Evolutionary conservation across 2,888 invertebrate species (phyloP).

Genomic region (Dorcus parallelipipedus): DNA sequence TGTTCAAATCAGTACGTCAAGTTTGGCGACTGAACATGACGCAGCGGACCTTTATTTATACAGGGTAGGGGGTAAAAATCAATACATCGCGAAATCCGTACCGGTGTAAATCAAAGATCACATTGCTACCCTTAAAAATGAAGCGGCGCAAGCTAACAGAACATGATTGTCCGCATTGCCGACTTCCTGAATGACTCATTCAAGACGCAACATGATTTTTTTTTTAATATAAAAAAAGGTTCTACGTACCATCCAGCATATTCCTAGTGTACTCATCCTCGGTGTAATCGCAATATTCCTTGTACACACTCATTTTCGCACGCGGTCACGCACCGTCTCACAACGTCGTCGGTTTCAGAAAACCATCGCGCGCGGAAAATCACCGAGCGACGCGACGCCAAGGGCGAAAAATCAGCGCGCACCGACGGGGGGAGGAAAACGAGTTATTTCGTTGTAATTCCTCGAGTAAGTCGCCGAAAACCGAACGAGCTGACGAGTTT

Average conservation of each 20-base stretch:
- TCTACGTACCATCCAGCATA: constrained; percentile 40
- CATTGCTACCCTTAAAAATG: not conserved
- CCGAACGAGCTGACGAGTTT: too few species aligned
- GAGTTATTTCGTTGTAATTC: too few species aligned
- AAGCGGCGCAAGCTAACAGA: not conserved
- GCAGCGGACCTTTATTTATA: too few species aligned
- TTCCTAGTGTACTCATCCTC: constrained; percentile 42
- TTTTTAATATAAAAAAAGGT: not conserved
- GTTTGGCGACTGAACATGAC: too few species aligned
- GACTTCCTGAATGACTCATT: not conserved
- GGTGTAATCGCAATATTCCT: constrained; percentile 33
- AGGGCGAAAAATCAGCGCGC: not conserved
- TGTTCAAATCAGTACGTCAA: too few species aligned
- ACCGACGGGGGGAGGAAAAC: not conserved
- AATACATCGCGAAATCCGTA: too few species aligned
- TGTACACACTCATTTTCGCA: constrained; percentile 34
- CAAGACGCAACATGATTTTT: not conserved
- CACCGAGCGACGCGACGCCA: not conserved
- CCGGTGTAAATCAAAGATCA: not conserved
- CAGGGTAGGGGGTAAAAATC: too few species aligned
- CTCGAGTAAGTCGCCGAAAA: too few species aligned
- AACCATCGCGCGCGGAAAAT: not conserved
- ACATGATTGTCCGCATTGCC: not conserved
- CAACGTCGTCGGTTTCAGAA: constrained; percentile 1
- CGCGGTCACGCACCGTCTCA: not conserved